A percentile compares a stretch with the other conserved stretches of the same genome.
Evolutionary conservation across 2,113 vertebrate genomes (phyloP).

Genomic region (Rhea pennata): DNA sequence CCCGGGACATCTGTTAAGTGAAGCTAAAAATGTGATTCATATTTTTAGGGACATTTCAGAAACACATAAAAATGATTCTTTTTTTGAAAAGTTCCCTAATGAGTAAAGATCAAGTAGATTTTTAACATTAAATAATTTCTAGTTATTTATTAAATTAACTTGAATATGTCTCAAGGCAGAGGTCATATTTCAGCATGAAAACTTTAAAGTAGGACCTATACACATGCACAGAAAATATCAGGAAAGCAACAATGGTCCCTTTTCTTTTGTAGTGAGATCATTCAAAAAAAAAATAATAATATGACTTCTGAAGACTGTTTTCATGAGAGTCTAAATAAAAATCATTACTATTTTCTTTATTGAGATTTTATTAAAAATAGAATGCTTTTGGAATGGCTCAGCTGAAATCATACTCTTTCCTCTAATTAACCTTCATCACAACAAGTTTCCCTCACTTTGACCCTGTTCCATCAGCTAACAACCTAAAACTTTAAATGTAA

Average conservation of each 20-base stretch:
- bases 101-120: neutral
- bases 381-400: neutral
- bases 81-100: neutral
- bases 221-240: neutral
- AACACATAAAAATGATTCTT: neutral
- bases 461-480: neutral
- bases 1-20: conserved; percentile 13
- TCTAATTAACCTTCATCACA: neutral
- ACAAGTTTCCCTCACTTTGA: neutral
- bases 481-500: neutral
- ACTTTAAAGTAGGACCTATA: neutral
- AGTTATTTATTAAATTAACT: neutral
- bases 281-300: neutral
- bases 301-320: neutral
- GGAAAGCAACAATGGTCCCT: neutral
- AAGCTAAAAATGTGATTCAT: neutral
- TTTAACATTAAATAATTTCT: neutral
- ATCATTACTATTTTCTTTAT: neutral
- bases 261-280: neutral
- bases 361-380: neutral
- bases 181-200: neutral
- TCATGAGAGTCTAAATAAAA: neutral
- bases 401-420: neutral
- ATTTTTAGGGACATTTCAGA: neutral
- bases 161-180: neutral